These are phyloP conservation scores for Chlorodrepanis virens DNA, from an alignment of 2,113 vertebrate genomes.

Conservation along the genomic window DNA sequence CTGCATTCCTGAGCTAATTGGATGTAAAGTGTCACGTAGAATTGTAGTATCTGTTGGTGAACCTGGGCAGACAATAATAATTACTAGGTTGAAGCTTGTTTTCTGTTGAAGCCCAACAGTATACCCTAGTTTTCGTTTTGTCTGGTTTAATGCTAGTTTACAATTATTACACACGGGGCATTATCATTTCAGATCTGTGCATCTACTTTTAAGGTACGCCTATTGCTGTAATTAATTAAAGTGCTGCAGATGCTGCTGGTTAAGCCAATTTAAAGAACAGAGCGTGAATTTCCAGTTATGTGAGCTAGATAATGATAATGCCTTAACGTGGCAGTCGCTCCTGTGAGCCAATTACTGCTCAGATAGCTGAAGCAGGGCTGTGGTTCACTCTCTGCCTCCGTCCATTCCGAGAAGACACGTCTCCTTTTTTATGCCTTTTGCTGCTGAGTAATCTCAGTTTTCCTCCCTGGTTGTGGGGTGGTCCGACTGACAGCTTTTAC, in stretches of 20 bases:
- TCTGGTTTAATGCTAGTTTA: constrained; percentile 55
- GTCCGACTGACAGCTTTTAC: constrained; percentile 54
- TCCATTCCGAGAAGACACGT: background rate
- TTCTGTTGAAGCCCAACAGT: background rate
- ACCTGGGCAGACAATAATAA: background rate
- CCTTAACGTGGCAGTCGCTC: constrained; percentile 57
- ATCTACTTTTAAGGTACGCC: constrained; percentile 68
- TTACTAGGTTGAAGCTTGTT: background rate
- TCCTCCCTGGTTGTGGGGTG: constrained; percentile 26
- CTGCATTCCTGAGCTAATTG: background rate
- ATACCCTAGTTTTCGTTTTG: constrained; percentile 28
- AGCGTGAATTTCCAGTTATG: constrained; percentile 73
- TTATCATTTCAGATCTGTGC: constrained; percentile 67
- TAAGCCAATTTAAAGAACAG: constrained; percentile 70
- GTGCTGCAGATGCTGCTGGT: constrained; percentile 65
- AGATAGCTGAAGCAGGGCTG: constrained; percentile 28
- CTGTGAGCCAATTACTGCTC: constrained; percentile 47
- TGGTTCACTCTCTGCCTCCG: constrained; percentile 17
- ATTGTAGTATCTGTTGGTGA: background rate
- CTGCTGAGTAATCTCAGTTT: constrained; percentile 53
- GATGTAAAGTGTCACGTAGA: background rate
- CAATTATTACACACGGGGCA: constrained; percentile 33
- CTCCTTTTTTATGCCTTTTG: constrained; percentile 41
- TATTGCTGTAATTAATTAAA: constrained; percentile 74
- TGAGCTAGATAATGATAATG: constrained; percentile 67